Percentiles rank a stretch among this genome's conserved stretches.
phyloP scores from a whole-genome alignment of 2,888 invertebrate genomes.

The Caenorhabditis sp. region DNA sequence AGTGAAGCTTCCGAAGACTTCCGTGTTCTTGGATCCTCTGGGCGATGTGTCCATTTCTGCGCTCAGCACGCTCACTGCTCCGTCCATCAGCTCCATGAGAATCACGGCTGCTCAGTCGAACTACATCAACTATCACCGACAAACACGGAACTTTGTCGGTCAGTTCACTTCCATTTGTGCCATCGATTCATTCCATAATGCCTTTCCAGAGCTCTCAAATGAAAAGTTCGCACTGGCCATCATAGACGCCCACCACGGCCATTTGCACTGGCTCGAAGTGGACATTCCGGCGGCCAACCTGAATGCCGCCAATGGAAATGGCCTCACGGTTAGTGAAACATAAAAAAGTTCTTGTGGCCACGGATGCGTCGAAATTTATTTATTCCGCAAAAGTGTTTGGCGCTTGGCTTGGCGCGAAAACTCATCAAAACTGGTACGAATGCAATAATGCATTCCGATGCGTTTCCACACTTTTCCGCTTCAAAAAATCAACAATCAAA shows the following conservation, averaged over 20 bases:
- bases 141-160: slow-evolving; percentile 74
- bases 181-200: background rate
- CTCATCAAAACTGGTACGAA: slow-evolving; percentile 59
- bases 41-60: slow-evolving; percentile 71
- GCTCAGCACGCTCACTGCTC: slow-evolving; percentile 61
- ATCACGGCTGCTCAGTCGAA: slow-evolving; percentile 51
- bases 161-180: slow-evolving; percentile 1
- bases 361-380: too few relatives aligned
- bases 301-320: slow-evolving; percentile 63
- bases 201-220: slow-evolving; percentile 69
- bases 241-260: slow-evolving; percentile 68
- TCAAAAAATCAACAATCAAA: slow-evolving; percentile 49
- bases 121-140: slow-evolving; percentile 73
- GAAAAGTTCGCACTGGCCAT: slow-evolving; percentile 73
- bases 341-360: too few relatives aligned
- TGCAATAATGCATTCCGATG: slow-evolving; percentile 23
- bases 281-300: slow-evolving; percentile 71
- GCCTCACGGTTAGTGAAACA: slow-evolving; percentile 59
- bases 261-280: slow-evolving; percentile 73
- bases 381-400: background rate
- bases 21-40: slow-evolving; percentile 72
- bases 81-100: slow-evolving; percentile 69
- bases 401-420: slow-evolving; percentile 24
- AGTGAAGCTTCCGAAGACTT: slow-evolving; percentile 62
- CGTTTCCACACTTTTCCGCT: slow-evolving; percentile 28